Percentiles rank a stretch among this genome's conserved stretches.
Conservation (phyloP, 2,113 vertebrate genomes). For the Acrocephalus kingi region DNA sequence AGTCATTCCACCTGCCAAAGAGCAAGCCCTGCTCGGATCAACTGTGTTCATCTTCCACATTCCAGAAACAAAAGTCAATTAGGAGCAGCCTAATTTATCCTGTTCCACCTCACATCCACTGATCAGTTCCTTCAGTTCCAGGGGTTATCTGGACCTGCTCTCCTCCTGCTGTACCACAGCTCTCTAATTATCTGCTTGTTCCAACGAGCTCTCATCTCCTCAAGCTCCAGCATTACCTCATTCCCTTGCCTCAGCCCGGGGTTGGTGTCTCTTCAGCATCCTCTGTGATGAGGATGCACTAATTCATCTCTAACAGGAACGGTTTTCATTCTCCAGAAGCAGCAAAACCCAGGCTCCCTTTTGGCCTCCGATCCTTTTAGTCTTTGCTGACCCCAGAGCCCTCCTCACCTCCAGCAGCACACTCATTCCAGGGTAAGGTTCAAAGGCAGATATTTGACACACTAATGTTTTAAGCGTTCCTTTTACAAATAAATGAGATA, state of each 20-base stretch:
- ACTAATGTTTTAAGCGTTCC: background rate
- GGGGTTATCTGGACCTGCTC: background rate
- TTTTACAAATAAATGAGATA: background rate
- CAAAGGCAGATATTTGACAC: background rate
- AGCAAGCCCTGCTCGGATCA: background rate
- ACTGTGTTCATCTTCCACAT: background rate
- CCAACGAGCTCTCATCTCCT: background rate
- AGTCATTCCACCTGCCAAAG: background rate
- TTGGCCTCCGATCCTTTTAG: background rate
- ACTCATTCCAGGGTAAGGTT: accelerated
- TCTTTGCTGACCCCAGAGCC: background rate
- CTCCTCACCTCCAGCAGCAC: background rate
- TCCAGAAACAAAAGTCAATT: background rate
- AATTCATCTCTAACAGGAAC: background rate
- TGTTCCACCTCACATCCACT: background rate
- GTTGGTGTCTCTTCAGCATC: background rate
- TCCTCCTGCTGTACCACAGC: background rate
- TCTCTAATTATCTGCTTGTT: slow-evolving; percentile 21
- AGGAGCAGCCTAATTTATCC: background rate
- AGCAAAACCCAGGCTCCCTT: background rate
- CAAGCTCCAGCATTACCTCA: slow-evolving; percentile 34
- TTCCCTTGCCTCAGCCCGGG: background rate
- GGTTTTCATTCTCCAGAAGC: background rate
- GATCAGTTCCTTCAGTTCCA: background rate
- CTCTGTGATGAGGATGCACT: background rate